Conservation (phyloP, 1,140 invertebrate genomes). For the Drosophila arawakana region DNA sequence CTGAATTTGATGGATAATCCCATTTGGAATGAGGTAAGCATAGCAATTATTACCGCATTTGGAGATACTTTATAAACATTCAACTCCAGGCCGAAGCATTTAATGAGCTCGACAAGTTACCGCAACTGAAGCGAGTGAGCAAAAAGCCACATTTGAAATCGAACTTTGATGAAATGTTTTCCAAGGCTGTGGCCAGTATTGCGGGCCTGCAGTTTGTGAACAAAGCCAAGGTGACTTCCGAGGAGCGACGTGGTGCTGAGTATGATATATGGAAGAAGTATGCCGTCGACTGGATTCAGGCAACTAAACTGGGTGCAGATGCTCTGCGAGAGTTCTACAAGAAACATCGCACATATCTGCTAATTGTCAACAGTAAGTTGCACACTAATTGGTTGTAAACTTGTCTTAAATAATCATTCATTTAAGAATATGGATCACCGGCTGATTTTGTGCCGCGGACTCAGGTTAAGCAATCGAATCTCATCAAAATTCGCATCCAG, state of each 20-base stretch:
- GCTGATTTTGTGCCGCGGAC: constrained; percentile 89
- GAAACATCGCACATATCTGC: constrained; percentile 90
- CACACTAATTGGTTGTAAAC: not conserved
- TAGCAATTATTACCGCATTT: not conserved
- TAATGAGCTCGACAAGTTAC: constrained; percentile 93
- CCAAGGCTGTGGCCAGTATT: constrained; percentile 76
- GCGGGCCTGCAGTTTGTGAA: constrained; percentile 86
- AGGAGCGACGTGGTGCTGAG: constrained; percentile 92
- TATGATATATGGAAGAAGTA: constrained; percentile 94
- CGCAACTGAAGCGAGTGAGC: constrained; percentile 89
- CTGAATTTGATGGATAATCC: constrained; percentile 79
- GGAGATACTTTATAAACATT: not conserved
- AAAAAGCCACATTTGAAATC: constrained; percentile 89
- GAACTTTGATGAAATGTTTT: constrained; percentile 87
- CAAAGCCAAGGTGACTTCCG: constrained; percentile 87
- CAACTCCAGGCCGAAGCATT: constrained; percentile 84
- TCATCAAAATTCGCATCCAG: constrained; percentile 89
- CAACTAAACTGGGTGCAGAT: constrained; percentile 84
- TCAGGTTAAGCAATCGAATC: constrained; percentile 86
- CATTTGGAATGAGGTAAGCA: constrained; percentile 78
- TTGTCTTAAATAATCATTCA: constrained; percentile 20
- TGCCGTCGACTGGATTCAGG: constrained; percentile 89
- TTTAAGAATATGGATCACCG: constrained; percentile 90
- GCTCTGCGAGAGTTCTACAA: constrained; percentile 87
- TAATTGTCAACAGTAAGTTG: constrained; percentile 86